Evolutionary conservation across 2,113 vertebrate genomes (phyloP).

Genomic region (Stomatorhinus ivindoensis): DNA sequence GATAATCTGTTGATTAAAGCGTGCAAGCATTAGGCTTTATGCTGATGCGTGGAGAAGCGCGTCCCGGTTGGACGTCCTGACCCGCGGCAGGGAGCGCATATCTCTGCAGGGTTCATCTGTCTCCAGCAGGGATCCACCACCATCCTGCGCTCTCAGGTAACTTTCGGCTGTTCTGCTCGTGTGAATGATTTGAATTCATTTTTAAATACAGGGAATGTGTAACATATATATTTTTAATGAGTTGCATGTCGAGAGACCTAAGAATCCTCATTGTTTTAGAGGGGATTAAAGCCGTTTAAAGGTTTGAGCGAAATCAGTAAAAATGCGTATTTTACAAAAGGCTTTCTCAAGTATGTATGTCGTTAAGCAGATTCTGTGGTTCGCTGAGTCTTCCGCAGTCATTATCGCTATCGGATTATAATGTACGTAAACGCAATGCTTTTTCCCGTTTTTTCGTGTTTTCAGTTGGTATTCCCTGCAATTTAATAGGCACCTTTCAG

Average conservation of each 20-base stretch:
- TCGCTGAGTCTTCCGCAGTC: not conserved
- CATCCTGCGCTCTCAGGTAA: slow-evolving; percentile 17
- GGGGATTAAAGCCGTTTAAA: not conserved
- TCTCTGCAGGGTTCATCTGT: slow-evolving; percentile 26
- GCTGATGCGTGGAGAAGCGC: slow-evolving; percentile 69
- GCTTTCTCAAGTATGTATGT: not conserved
- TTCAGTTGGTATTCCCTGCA: not conserved
- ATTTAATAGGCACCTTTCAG: not conserved
- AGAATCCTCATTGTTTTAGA: not conserved
- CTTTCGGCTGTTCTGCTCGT: not conserved
- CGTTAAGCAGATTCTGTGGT: not conserved
- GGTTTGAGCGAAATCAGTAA: not conserved
- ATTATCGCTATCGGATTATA: not conserved
- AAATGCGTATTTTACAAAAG: not conserved
- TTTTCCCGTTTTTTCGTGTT: not conserved
- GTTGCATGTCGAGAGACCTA: not conserved
- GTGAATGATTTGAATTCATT: not conserved
- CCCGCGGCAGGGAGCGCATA: slow-evolving; percentile 44
- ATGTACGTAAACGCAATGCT: not conserved
- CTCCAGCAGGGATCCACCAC: not conserved
- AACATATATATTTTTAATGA: not conserved
- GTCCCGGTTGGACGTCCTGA: slow-evolving; percentile 67
- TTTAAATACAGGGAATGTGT: not conserved
- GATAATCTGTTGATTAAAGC: slow-evolving; percentile 80
- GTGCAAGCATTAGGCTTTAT: slow-evolving; percentile 81